phyloP scores from a whole-genome alignment of 2,797 vertebrate species.

The Pempheris klunzingeri region DNA sequence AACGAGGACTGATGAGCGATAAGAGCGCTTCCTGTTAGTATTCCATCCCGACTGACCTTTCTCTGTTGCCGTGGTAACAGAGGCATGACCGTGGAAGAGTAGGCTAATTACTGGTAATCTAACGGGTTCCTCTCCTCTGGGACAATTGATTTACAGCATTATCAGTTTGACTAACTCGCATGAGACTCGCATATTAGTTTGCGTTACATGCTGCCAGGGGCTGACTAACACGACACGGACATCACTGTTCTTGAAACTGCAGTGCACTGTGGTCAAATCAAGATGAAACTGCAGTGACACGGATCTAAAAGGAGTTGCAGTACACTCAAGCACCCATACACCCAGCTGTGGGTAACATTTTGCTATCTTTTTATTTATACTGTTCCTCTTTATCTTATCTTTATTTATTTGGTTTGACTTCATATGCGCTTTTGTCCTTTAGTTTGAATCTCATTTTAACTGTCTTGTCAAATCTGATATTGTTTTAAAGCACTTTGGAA shows the following conservation, averaged over 20 bases:
- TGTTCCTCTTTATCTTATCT: no score
- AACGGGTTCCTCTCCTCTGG: constrained; percentile 56
- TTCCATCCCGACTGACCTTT: constrained; percentile 79
- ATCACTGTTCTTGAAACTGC: constrained; percentile 9
- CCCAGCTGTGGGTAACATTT: no score
- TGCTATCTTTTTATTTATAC: no score
- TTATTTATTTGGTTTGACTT: no score
- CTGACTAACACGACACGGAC: constrained; percentile 10
- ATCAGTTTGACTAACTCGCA: constrained; percentile 39
- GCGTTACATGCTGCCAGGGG: background rate
- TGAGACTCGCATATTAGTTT: constrained; percentile 33
- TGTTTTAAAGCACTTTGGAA: no score
- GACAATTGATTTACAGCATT: constrained; percentile 61
- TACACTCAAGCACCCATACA: no score
- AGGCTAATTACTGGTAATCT: constrained; percentile 66
- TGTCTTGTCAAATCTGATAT: no score
- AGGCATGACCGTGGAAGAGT: constrained; percentile 45
- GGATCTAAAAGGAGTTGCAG: constrained; percentile 1
- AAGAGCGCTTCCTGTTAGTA: constrained; percentile 75
- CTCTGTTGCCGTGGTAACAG: constrained; percentile 73
- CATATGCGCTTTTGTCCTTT: no score
- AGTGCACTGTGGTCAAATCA: constrained; percentile 10
- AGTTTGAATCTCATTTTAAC: no score
- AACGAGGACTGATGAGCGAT: constrained; percentile 46
- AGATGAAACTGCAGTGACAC: background rate